Evolutionary conservation across 2,888 invertebrate genomes (phyloP), one percentile per base, ranked within the genome.

Genomic region (Perdita meconis): DNA sequence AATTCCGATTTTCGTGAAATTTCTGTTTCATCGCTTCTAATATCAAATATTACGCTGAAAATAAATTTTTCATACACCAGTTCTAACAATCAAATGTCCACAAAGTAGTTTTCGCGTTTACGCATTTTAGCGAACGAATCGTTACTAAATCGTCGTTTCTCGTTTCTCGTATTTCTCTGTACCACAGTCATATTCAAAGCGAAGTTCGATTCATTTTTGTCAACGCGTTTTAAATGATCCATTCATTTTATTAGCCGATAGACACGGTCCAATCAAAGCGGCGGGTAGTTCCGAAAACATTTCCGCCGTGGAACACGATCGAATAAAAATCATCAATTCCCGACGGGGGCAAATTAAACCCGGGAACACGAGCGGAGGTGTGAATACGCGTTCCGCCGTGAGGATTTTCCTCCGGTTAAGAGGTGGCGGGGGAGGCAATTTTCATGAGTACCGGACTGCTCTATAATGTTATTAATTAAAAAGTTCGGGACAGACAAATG

Each of bases 401-500:
- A 16, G 74, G 55, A 47, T 61, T 76, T 71, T 61, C 12, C 42
- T 51, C 34, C n/a, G n/a, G n/a, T n/a, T n/a, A n/a, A n/a, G n/a
- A n/a, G n/a, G n/a, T n/a, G 19, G 16, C n/a, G 10, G 30, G 6
- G n/a, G 16, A 16, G 10, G 51, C 75, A 70, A 74, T 71, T 76
- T 73, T 70, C 65, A 47, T 19, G 70, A 72, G 73, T 47, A 63
- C 55, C 59, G 69, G n/a, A 77, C 80, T 66, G 65, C 68, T 78
- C 86, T 80, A 73, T 86, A 79, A 86, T 85, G 87, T 87, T 86
- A 89, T 88, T 88, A 90, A 90, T 90, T 90, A 89, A 89, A 90
- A 90, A 90, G 88, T 90, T 90, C 61, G 78, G 75, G 87, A 82
- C 85, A 88, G 89, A 89, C 84, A 89, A 90, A 90, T 89, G 87